Evolutionary conservation across 2,797 vertebrate species (phyloP).

Genomic region (Synaphobranchus kaupii): DNA sequence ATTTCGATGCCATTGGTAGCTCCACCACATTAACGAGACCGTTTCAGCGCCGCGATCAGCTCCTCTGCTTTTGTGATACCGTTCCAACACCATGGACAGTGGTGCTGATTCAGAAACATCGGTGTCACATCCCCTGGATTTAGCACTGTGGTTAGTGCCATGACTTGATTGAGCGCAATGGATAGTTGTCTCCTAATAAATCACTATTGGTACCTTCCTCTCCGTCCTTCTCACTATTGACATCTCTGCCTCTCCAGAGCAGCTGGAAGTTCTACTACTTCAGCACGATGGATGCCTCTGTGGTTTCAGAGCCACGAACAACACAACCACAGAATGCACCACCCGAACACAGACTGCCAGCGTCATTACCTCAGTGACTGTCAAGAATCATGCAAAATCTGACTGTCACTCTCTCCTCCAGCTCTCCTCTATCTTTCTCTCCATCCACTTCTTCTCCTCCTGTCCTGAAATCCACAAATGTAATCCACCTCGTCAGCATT

Average conservation of each 20-base stretch:
- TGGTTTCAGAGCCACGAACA: neutral
- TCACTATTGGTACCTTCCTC: neutral
- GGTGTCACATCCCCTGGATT: neutral
- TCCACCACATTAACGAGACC: neutral
- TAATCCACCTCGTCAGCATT: neutral
- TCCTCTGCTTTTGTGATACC: neutral
- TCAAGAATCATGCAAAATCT: neutral
- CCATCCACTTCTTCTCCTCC: neutral
- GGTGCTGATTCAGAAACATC: neutral
- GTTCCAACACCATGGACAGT: neutral
- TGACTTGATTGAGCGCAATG: neutral
- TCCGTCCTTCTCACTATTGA: neutral
- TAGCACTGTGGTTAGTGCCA: neutral
- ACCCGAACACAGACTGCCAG: neutral
- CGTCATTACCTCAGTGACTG: neutral
- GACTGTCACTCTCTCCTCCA: neutral
- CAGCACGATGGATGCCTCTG: neutral
- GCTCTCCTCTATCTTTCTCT: neutral
- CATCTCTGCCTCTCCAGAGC: neutral
- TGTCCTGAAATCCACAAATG: neutral
- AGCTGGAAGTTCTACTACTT: neutral
- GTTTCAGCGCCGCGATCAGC: neutral
- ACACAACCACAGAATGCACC: neutral
- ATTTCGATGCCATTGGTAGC: neutral
- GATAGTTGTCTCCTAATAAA: neutral